These are phyloP conservation scores for Amazona ochrocephala DNA, from an alignment of 2,797 vertebrate species.

Conservation along the genomic window DNA sequence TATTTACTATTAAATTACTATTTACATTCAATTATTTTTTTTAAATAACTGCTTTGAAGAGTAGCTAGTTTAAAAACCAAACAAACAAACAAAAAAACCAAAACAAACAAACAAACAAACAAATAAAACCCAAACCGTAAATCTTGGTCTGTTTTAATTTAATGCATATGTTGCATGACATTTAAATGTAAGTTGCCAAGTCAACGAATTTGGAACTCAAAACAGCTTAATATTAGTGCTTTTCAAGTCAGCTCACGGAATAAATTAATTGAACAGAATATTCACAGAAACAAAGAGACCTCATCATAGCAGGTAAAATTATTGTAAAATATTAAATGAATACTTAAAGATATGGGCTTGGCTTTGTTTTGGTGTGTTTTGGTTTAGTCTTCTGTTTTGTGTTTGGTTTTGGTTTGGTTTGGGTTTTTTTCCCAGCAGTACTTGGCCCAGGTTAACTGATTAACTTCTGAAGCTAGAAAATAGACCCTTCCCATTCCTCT, in stretches of 20 bases:
- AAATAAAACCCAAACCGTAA: background rate
- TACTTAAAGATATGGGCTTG: background rate
- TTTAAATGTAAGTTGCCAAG: background rate
- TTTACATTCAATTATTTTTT: background rate
- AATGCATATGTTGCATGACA: background rate
- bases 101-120: no score
- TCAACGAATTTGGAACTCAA: background rate
- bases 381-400: background rate
- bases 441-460: background rate
- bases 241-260: background rate
- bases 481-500: background rate
- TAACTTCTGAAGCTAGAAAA: background rate
- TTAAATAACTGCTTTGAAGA: background rate
- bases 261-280: background rate
- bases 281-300: background rate
- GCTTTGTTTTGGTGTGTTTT: background rate
- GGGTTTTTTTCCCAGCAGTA: background rate
- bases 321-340: background rate
- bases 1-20: background rate
- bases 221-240: background rate
- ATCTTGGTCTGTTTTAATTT: background rate
- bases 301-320: background rate
- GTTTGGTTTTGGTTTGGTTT: background rate
- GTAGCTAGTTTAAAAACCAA: background rate
- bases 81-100: background rate